These are phyloP conservation scores for Stichopus horrens DNA, from an alignment of 53 echinoderm and acorn worm species.

Conservation along the genomic window DNA sequence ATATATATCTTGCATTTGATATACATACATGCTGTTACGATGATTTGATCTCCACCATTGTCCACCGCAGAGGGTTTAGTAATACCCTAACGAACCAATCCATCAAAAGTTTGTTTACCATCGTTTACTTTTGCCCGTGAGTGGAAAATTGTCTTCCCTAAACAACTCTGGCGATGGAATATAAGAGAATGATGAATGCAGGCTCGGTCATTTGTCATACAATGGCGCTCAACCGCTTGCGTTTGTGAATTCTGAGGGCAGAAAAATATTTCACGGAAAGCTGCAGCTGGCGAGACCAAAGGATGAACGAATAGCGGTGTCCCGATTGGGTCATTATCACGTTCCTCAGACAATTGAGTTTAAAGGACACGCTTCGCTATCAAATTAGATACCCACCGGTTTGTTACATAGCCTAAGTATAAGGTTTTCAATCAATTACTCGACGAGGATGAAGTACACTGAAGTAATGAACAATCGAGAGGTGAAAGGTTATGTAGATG, in stretches of 20 bases:
- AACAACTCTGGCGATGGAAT: slow-evolving; percentile 2
- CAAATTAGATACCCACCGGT: no score
- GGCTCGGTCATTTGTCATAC: slow-evolving; percentile 26
- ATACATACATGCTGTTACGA: not conserved
- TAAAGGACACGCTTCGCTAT: not conserved
- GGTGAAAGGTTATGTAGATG: no score
- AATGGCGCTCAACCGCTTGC: slow-evolving; percentile 18
- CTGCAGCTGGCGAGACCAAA: not conserved
- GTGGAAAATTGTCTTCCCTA: slow-evolving; percentile 37
- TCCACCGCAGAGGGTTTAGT: slow-evolving; percentile 30
- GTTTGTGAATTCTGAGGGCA: slow-evolving; percentile 7
- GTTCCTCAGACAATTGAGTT: slow-evolving; percentile 11
- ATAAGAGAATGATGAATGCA: slow-evolving; percentile 13
- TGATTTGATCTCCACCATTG: not conserved
- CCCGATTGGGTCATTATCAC: slow-evolving; percentile 44
- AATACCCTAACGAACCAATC: slow-evolving; percentile 23
- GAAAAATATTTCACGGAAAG: slow-evolving; percentile 14
- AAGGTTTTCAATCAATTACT: not conserved
- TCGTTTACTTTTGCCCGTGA: slow-evolving; percentile 14
- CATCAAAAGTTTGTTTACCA: slow-evolving; percentile 33
- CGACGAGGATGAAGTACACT: no score
- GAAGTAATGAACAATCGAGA: no score
- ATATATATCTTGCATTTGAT: not conserved
- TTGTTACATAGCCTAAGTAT: not conserved
- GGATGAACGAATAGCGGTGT: slow-evolving; percentile 33